Percentiles rank a stretch among this genome's conserved stretches.
phyloP scores from a whole-genome alignment of 2,888 invertebrate species.

The Euplexia lucipara region DNA sequence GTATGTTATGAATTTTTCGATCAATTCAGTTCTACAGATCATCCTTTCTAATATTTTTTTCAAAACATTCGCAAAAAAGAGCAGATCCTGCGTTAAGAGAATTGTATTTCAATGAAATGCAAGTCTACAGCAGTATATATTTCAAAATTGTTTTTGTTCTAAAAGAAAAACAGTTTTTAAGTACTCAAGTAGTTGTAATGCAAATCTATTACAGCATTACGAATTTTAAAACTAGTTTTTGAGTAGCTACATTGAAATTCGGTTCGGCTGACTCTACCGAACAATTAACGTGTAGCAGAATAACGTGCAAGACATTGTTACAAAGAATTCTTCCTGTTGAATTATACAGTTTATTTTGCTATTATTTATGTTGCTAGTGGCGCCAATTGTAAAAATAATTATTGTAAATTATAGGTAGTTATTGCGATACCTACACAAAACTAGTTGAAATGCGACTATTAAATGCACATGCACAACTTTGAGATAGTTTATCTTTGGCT shows the following conservation, averaged over 20 bases:
- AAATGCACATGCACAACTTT: slow-evolving; percentile 54
- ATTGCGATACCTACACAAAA: slow-evolving; percentile 5
- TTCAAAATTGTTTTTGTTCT: slow-evolving; percentile 1
- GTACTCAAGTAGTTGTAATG: slow-evolving; percentile 40
- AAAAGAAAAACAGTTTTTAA: slow-evolving; percentile 20
- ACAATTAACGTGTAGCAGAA: slow-evolving; percentile 23
- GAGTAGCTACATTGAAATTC: slow-evolving; percentile 30
- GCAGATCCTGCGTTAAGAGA: neutral
- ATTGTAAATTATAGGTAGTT: neutral
- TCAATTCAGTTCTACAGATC: neutral
- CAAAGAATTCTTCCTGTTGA: slow-evolving; percentile 49
- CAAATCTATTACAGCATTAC: slow-evolving; percentile 40
- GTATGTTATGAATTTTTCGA: slow-evolving; percentile 7
- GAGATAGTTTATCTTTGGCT: slow-evolving; percentile 50
- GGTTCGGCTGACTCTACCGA: slow-evolving; percentile 31
- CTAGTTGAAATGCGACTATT: slow-evolving; percentile 25
- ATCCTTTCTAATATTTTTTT: neutral
- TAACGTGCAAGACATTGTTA: slow-evolving; percentile 28
- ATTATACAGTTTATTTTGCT: slow-evolving; percentile 26
- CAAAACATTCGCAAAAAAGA: no score
- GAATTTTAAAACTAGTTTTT: slow-evolving; percentile 46
- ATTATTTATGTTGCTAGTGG: neutral
- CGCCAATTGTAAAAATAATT: slow-evolving; percentile 1
- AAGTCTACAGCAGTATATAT: neutral
- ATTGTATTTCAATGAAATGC: neutral